Base-by-base conservation (phyloP, 2,113 vertebrate genomes). In the Nothobranchius furzeri region DNA sequence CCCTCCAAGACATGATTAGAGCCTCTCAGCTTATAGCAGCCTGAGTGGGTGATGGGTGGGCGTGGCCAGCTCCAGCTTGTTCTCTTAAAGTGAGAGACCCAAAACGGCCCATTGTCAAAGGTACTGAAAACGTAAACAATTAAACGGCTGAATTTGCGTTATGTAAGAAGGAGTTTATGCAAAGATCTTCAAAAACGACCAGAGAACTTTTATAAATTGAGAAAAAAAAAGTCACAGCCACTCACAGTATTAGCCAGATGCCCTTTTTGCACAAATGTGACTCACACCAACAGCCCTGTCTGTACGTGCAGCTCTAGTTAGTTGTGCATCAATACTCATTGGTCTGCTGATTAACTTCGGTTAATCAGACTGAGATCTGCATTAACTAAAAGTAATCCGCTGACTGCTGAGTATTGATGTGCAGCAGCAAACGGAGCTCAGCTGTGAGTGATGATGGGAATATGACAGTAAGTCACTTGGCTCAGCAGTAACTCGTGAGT, bases 331-430 rank as follows among this genome's bases (percentile, higher is more conserved):
- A 24, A 43, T 58, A 58, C 37, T 20, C n/a, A 6, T 10, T n/a
- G 11, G 55, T 55, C 30, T 30, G 52, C 30, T 15, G 52, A 68
- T 82, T 83, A 79, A 80, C 82, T 87, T 76, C 67, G 56, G 72
- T 82, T 90, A 88, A 45, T 45, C 43, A 45, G 43, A 45, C 43
- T 45, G 43, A 45, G 7, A 30, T 55, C 30, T 35, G 52, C 30
- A 68, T 82, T 84, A 79, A 81, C 81, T 88, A 76, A 68, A 60
- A 70, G 81, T 90, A 88, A 88, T 90, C 86, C 85, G 67, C 74
- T 75, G 72, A 70, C 64, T 59, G 65, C 40, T 48, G 17, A 60
- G 50, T 79, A 88, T 86, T 36, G 86, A 88, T 60, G 74, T 76
- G 59, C 76, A 42, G 50, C 36, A 56, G 66, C 48, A 52, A 55